These are phyloP conservation scores for Caenorhabditis sulstoni DNA, from an alignment of 2,888 invertebrate species.

Conservation along the genomic window DNA sequence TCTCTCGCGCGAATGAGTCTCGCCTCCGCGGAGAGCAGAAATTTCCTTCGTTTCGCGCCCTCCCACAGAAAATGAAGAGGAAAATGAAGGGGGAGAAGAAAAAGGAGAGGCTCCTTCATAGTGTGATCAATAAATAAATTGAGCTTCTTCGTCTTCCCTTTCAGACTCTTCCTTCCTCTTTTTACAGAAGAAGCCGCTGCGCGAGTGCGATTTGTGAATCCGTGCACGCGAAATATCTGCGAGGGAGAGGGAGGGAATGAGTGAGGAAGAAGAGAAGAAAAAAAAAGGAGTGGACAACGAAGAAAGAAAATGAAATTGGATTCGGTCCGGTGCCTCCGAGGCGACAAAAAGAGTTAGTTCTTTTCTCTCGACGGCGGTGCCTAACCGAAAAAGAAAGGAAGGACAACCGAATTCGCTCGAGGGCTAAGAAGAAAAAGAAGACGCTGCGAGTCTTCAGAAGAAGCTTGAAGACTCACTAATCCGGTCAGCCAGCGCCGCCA, in stretches of 20 bases:
- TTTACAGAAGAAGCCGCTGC: not conserved
- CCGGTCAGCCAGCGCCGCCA: not conserved
- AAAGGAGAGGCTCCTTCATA: conserved; percentile 17
- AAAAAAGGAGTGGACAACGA: not conserved
- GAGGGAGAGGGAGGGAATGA: conserved; percentile 5
- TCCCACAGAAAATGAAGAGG: conserved; percentile 22
- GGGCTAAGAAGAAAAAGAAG: not conserved
- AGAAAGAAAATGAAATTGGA: conserved; percentile 51
- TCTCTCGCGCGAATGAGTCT: conserved; percentile 21
- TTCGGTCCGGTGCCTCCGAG: conserved; percentile 27
- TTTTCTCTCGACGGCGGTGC: not conserved
- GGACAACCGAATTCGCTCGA: conserved; percentile 11
- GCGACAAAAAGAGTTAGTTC: conserved; percentile 17
- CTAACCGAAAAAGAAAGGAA: conserved; percentile 1
- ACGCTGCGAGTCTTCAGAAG: not conserved
- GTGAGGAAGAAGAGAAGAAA: conserved; percentile 7
- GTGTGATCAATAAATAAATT: conserved; percentile 27
- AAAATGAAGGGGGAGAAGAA: not conserved
- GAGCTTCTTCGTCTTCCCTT: conserved; percentile 9
- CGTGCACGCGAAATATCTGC: conserved; percentile 2
- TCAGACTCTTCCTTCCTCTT: not conserved
- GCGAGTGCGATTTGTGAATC: conserved; percentile 11
- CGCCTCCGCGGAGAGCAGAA: not conserved
- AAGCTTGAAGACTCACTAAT: conserved; percentile 3
- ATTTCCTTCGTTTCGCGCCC: conserved; percentile 19